Base-by-base conservation (phyloP, 2,113 vertebrate species). In the Columba janthina region DNA sequence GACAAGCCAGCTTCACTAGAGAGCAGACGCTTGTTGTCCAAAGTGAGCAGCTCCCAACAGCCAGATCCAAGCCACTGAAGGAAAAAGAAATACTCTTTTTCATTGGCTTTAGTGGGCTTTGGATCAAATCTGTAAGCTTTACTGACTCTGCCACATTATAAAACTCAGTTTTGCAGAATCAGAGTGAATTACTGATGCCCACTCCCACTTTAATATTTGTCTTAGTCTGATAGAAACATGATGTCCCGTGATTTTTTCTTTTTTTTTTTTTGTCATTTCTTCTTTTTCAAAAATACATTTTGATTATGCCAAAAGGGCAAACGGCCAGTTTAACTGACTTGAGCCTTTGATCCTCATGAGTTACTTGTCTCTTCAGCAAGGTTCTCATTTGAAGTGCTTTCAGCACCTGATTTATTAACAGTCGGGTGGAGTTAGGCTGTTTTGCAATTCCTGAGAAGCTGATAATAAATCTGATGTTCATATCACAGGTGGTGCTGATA, bases 391-490 rank as follows among this genome's bases (percentile, higher is more conserved):
- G 87, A 97, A 69, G 76, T 60, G 73, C 96, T 96, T 97, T 96
- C 91, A 84, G 94, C 62, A 56, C 86, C 95, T 97, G 96, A 97
- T 98, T 97, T 97, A 98, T 97, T 84, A 95, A 69, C 58, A 96
- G 95, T 50, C 10, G 15, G 94, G 96, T 85, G 90, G 69, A 53
- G 86, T 75, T 78, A 71, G 85, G 77, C 86, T 83, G 51, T 84
- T 85, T 77, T 70, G 93, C 90, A 88, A 72, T 92, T 91, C 95
- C 93, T 87, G 66, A 95, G 95, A 85, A 96, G 85, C 80, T 62
- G 92, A 95, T 93, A 91, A 96, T 97, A 97, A 98, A 98, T 97
- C 96, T 92, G 86, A 94, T 93, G 79, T 16, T 44, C 4, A 17
- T 85, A 94, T 95, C 96, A 74, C 97, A 98, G 97, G 97, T 95